These are phyloP conservation scores for Callipepla squamata DNA, from an alignment of 2,113 vertebrate genomes.

Conservation along the genomic window DNA sequence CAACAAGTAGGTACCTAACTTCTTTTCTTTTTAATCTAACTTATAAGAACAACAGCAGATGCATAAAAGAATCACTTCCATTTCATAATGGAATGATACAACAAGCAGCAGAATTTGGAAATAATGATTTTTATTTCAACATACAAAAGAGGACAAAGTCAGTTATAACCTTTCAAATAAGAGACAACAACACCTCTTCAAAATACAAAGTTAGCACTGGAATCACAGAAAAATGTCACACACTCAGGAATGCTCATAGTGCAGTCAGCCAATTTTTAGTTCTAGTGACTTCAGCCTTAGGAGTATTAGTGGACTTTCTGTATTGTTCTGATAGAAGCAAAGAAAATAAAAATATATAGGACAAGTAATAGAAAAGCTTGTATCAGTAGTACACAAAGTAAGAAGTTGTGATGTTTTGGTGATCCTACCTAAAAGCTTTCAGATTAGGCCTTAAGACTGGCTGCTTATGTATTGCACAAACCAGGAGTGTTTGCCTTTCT, in stretches of 20 bases:
- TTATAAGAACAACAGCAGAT: background rate
- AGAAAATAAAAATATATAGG: background rate
- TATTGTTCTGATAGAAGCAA: background rate
- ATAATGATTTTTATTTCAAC: background rate
- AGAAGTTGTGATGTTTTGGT: background rate
- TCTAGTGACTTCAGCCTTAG: background rate
- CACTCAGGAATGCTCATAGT: rapidly evolving
- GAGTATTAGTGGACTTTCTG: background rate
- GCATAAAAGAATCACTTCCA: background rate
- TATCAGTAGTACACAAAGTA: background rate
- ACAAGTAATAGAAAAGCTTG: background rate
- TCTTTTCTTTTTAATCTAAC: background rate
- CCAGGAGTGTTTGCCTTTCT: background rate
- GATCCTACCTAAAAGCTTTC: background rate
- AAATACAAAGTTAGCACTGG: background rate
- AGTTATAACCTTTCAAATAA: background rate
- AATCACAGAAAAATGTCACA: background rate
- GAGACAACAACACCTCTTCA: background rate
- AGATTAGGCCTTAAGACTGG: background rate
- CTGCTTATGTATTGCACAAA: background rate
- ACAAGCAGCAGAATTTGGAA: background rate
- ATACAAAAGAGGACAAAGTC: background rate
- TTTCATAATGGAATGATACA: rapidly evolving
- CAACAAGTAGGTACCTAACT: background rate
- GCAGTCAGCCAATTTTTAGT: background rate